Evolutionary conservation across 2,888 invertebrate genomes (phyloP).

Genomic region (Pollenia labialis): DNA sequence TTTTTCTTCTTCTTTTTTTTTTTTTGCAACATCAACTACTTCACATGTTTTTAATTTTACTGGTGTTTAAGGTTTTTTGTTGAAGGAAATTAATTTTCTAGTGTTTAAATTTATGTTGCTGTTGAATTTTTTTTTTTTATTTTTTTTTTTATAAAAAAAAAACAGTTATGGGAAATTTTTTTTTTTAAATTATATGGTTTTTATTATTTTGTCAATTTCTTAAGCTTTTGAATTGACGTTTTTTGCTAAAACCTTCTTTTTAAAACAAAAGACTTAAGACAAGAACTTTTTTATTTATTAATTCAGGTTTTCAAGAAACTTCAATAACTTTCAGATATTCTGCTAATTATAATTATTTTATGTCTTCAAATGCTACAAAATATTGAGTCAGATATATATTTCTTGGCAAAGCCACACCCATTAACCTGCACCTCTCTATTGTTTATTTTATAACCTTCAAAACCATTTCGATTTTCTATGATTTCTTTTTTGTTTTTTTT

Average conservation of each 20-base stretch:
- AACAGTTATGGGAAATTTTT: conserved; percentile 57
- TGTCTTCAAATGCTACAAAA: too few relatives aligned
- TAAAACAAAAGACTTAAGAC: conserved; percentile 35
- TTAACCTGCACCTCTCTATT: neutral
- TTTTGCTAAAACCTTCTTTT: neutral
- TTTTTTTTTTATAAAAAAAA: neutral
- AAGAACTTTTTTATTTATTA: neutral
- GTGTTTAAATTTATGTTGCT: conserved; percentile 55
- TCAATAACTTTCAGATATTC: neutral
- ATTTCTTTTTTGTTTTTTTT: neutral
- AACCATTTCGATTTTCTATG: neutral
- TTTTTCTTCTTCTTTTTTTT: neutral
- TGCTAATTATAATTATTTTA: too few relatives aligned
- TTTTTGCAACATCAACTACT: conserved; percentile 11
- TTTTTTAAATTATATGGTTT: conserved; percentile 30
- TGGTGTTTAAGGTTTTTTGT: conserved; percentile 7
- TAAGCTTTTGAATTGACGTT: neutral
- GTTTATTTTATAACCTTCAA: neutral
- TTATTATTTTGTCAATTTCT: neutral
- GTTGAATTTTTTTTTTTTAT: conserved; percentile 2
- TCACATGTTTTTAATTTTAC: conserved; percentile 11
- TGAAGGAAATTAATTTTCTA: conserved; percentile 69
- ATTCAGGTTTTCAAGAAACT: neutral
- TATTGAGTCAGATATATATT: too few relatives aligned
- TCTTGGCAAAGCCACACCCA: neutral